phyloP scores from a whole-genome alignment of 2,113 vertebrate species.

The Myotis brandtii region DNA sequence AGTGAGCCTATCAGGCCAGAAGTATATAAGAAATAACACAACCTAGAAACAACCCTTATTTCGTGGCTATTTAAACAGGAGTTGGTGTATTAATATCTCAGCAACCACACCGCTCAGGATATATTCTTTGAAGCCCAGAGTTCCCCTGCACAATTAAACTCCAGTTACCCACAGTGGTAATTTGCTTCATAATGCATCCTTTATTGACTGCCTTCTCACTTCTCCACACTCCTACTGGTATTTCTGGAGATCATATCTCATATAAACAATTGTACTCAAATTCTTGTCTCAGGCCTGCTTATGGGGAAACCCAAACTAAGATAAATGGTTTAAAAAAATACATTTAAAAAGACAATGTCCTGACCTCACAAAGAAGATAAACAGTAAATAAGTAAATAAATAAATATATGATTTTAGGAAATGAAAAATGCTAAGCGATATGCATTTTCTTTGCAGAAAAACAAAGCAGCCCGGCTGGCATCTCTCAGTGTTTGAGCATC shows the following conservation, averaged over 20 bases:
- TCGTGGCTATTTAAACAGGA: background rate
- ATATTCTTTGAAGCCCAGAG: background rate
- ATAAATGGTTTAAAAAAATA: background rate
- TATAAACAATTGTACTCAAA: background rate
- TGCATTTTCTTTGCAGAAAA: background rate
- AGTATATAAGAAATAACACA: background rate
- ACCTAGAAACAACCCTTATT: background rate
- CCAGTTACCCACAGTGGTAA: background rate
- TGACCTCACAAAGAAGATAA: background rate
- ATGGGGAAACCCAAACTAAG: background rate
- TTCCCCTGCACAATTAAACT: background rate
- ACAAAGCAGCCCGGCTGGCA: background rate
- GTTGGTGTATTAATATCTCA: background rate
- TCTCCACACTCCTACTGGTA: background rate
- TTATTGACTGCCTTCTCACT: background rate
- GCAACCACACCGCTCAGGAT: background rate
- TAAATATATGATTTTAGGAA: background rate
- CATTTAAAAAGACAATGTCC: background rate
- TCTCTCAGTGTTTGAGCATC: too few species aligned
- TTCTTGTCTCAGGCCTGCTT: background rate
- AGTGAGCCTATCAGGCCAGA: background rate
- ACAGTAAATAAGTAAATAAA: background rate
- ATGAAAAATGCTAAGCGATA: background rate
- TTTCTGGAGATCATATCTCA: background rate
- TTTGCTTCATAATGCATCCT: background rate